Evolutionary conservation across 2,888 invertebrate species (phyloP), one percentile per base, ranked within the genome.

Genomic region (Lithophane socia): DNA sequence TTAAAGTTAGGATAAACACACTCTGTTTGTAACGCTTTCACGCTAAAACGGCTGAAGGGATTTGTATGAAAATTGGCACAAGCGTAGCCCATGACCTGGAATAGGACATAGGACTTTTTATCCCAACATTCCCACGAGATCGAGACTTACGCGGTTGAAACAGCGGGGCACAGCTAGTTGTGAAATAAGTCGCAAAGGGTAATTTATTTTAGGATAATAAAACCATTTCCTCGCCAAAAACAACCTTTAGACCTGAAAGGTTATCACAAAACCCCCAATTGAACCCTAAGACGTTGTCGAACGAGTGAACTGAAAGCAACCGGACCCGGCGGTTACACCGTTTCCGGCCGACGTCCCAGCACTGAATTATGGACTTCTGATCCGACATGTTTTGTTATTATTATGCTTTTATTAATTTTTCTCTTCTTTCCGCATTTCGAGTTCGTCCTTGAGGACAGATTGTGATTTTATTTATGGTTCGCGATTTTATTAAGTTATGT

Each of bases 261-360:
- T 73, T 71, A 86, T 71, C 73, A n/a, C 16, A 12, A 47, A 63
- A 83, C 61, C 58, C 75, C 64, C 67, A 65, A 87, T 84, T 81
- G 88, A 85, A 79, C 88, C 84, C 84, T 83, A 89, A 89, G 82
- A 79, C 68, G 69, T 73, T 73, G 85, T 78, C 73, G 80, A 84
- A 80, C 82, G 82, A 79, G 72, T 80, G 79, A 77, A 67, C 80
- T 79, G 81, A 85, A 89, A 90, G 93, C 86, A 88, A 89, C 90
- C 90, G 93, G 92, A 94, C 91, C 88, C 89, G 92, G 91, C 90
- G 91, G 94, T 93, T 92, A 91, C 91, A 88, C 85, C 78, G 87
- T 85, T 92, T 93, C 93, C 93, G 93, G 91, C 88, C 91, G 88
- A 75, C 88, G 91, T 89, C 89, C 91, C 88, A 84, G 89, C 87